Conservation (phyloP, 2,888 invertebrate species). For the Oegoconia quadripuncta region DNA sequence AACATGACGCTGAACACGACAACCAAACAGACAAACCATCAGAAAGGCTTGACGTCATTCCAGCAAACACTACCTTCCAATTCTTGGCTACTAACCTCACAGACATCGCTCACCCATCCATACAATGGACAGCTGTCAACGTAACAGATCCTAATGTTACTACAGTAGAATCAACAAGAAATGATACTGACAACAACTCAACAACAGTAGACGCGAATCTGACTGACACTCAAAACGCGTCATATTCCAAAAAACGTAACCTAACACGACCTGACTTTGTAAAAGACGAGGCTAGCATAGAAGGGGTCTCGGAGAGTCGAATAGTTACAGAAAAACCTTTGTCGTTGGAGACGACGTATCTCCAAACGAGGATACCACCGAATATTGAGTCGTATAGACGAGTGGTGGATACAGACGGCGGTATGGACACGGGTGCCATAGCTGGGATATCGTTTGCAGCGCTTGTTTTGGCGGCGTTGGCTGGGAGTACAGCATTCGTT, state of each 20-base stretch:
- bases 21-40: conserved; percentile 7
- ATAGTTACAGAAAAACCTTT: conserved; percentile 69
- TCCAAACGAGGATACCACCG: conserved; percentile 64
- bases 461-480: conserved; percentile 80
- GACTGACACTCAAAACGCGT: conserved; percentile 51
- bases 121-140: conserved; percentile 56
- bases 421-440: conserved; percentile 81
- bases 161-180: conserved; percentile 18
- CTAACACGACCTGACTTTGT: conserved; percentile 55
- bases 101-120: conserved; percentile 36
- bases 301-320: conserved; percentile 55
- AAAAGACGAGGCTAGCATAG: conserved; percentile 49
- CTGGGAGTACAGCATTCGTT: conserved; percentile 83
- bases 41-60: conserved; percentile 3
- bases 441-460: conserved; percentile 85
- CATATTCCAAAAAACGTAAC: conserved; percentile 53
- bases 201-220: conserved; percentile 36
- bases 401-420: conserved; percentile 53
- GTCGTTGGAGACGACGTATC: conserved; percentile 62
- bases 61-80: conserved; percentile 15
- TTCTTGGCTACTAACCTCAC: conserved; percentile 11
- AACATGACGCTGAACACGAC: conserved; percentile 5
- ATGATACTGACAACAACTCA: conserved; percentile 31
- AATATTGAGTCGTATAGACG: conserved; percentile 64
- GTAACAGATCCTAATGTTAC: conserved; percentile 31